phyloP scores from a whole-genome alignment of 2,797 vertebrate genomes.

The Phalanger gymnotis region DNA sequence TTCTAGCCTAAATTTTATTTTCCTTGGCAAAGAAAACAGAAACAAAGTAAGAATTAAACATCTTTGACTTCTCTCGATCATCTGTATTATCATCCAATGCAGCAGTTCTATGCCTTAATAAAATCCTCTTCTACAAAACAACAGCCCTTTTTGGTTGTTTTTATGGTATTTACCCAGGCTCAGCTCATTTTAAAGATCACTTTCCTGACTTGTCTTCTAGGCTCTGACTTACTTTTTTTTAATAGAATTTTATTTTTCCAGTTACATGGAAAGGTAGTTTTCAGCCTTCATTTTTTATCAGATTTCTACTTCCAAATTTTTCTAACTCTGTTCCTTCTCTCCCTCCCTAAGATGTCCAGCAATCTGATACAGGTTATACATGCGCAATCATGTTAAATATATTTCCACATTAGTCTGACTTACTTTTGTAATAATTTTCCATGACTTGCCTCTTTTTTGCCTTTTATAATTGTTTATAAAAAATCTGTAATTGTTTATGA shows the following conservation, averaged over 20 bases:
- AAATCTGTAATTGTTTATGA: not conserved
- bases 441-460: not conserved
- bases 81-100: not conserved
- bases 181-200: not conserved
- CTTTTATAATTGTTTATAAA: not conserved
- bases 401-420: not conserved
- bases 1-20: not conserved
- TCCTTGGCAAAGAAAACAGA: not conserved
- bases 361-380: not conserved
- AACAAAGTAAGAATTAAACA: not conserved
- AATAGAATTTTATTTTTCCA: not conserved
- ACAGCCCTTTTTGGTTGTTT: not conserved
- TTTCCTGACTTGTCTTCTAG: not conserved
- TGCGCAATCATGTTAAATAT: not conserved
- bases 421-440: not conserved
- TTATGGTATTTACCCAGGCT: not conserved
- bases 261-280: not conserved
- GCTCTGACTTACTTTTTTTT: not conserved
- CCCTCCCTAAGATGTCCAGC: not conserved
- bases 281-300: not conserved
- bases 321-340: not conserved
- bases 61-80: not conserved
- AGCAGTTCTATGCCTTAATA: not conserved
- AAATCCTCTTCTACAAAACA: not conserved
- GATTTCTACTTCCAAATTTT: not conserved